These are phyloP conservation scores for Rhamnusium bicolor DNA, from an alignment of 2,888 invertebrate genomes.

Conservation along the genomic window DNA sequence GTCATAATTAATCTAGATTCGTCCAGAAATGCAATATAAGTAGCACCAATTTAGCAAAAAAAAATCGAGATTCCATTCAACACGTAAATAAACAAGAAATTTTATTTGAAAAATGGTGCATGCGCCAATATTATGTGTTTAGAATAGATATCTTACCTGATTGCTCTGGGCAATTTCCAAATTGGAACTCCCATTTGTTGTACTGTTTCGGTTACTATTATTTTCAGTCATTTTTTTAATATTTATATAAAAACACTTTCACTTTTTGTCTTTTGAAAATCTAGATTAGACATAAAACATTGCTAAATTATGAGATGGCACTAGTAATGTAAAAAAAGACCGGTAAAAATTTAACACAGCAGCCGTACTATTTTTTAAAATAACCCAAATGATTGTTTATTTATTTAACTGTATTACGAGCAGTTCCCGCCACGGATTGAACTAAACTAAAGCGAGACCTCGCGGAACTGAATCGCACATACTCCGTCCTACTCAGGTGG, in stretches of 20 bases:
- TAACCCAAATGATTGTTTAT: background rate
- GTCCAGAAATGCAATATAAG: too few species aligned
- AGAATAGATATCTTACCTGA: slow-evolving; percentile 65
- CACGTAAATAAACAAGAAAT: too few species aligned
- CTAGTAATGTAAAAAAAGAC: background rate
- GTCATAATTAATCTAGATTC: too few species aligned
- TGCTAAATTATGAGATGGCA: background rate
- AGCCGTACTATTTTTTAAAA: background rate
- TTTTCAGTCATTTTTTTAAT: slow-evolving; percentile 37
- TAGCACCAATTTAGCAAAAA: too few species aligned
- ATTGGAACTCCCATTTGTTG: slow-evolving; percentile 72
- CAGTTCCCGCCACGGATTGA: slow-evolving; percentile 27
- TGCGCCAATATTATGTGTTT: background rate
- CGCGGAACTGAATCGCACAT: slow-evolving; percentile 8
- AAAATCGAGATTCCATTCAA: too few species aligned
- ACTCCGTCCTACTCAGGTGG: slow-evolving; percentile 36
- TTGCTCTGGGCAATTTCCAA: slow-evolving; percentile 73
- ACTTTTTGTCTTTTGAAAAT: slow-evolving; percentile 7
- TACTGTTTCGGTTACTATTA: slow-evolving; percentile 22
- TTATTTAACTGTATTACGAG: background rate
- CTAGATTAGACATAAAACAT: slow-evolving; percentile 15
- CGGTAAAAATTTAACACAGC: background rate
- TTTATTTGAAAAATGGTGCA: background rate
- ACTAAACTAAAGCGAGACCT: slow-evolving; percentile 9
- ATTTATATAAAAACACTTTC: slow-evolving; percentile 16